A percentile compares a stretch with the other conserved stretches of the same genome.
Evolutionary conservation across 2,888 invertebrate species (phyloP).

Genomic region (Tolmerus cingulatus): DNA sequence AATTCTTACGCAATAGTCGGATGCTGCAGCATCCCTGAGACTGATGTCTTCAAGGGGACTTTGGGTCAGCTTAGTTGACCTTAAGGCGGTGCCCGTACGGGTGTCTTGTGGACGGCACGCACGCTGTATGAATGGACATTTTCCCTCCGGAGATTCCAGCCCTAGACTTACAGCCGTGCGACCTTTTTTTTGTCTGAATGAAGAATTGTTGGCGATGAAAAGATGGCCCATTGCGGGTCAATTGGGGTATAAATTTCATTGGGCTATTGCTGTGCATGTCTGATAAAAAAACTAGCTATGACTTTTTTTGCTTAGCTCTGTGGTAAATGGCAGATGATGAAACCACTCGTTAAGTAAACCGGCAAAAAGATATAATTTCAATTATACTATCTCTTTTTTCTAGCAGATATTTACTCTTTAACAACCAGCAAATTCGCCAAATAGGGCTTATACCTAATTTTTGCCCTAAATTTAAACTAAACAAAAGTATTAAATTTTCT

Average conservation of each 20-base stretch:
- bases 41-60: slow-evolving; percentile 25
- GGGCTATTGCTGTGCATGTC: background rate
- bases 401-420: background rate
- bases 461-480: too few relatives aligned
- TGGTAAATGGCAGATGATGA: background rate
- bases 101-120: background rate
- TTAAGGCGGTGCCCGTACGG: background rate
- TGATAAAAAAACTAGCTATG: background rate
- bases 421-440: background rate
- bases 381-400: background rate
- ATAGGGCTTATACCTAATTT: too few relatives aligned
- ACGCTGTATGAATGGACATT: background rate
- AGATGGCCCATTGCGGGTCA: slow-evolving; percentile 8
- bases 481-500: background rate
- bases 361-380: background rate
- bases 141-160: background rate
- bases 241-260: slow-evolving; percentile 26
- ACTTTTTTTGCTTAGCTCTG: background rate
- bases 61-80: slow-evolving; percentile 27
- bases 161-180: slow-evolving; percentile 6
- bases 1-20: slow-evolving; percentile 18
- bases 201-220: background rate
- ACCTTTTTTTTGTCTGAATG: background rate
- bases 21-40: background rate
- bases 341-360: background rate